Base-by-base conservation (phyloP, 2,888 invertebrate genomes). In the Trissolcus brochymenae region DNA sequence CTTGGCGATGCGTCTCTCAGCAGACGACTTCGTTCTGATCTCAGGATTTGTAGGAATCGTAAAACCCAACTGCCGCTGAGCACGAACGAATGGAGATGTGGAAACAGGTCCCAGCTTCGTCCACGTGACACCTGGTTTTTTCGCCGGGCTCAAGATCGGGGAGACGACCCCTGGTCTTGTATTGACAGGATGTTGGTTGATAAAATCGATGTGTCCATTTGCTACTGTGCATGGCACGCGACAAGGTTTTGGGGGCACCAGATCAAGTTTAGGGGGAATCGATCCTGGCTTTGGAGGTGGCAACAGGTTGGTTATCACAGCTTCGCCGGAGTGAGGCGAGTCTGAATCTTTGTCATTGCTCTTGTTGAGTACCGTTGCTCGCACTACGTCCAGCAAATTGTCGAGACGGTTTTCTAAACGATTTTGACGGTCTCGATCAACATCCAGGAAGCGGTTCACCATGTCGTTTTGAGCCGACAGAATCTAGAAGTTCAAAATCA, bases 221-320 rank as follows among this genome's bases (percentile, higher is more conserved):
- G 84, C 77, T 2, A 82, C 53, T 0, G 88, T 87, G 50, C 87
- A 88, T 7, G 89, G 87, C 2, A 89, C 86, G 6, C 89, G 84
- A 49, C 89, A 89, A 4, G 89, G 89, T 73, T 88, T 89, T 1
- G 89, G 88, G 0, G 89, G 88, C 7, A 89, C 88, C 1, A 89
- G 53, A 71, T 89, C 88, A 21, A 89, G 75, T 55, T 89, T 88
- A 2, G 89, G 89, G 11, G 88, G 88, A 2, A 86, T 40, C 4
- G 79, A 79, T 14, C 89, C 89, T 1, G 88, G 88, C 53, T 80
- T 86, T 0, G 89, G 89, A 0, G 89, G 89, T 25, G 87, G 88
- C 16, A 64, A 71, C 1, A 88, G 74, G 68, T 83, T 84, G 9
- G 84, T 85, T 62, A 88, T 86, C 4, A 65, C 21, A 6, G 85